These are phyloP conservation scores for Rhadinocentrus ornatus DNA, from an alignment of 2,797 vertebrate genomes.

Conservation along the genomic window DNA sequence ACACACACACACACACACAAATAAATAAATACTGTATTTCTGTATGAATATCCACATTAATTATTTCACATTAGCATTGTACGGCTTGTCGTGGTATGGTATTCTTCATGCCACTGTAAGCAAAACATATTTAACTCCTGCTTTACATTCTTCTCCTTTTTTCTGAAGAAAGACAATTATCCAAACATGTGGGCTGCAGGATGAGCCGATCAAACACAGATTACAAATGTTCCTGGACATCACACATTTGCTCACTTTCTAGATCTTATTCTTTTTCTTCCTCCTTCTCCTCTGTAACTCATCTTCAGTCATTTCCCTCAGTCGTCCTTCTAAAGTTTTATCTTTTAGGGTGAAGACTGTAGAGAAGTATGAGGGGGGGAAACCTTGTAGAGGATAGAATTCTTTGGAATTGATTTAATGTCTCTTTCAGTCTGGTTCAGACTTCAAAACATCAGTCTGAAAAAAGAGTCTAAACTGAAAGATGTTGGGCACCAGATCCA, in stretches of 20 bases:
- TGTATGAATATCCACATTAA: neutral
- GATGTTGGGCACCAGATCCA: neutral
- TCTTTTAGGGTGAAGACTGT: neutral
- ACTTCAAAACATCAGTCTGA: neutral
- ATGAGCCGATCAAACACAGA: neutral
- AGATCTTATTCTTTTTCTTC: neutral
- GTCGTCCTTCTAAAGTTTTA: neutral
- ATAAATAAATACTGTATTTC: too few relatives aligned
- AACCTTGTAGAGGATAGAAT: neutral
- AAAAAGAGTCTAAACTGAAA: neutral
- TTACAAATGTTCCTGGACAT: neutral
- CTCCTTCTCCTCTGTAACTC: neutral
- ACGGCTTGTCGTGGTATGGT: neutral
- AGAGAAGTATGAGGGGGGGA: neutral
- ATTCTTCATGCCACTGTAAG: neutral
- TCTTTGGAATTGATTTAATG: neutral
- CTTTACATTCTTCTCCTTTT: neutral
- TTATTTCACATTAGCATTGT: neutral
- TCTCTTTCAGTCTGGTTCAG: neutral
- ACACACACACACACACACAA: too few relatives aligned
- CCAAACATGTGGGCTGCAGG: neutral
- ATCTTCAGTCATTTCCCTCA: conserved; percentile 1
- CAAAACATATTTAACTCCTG: conserved; percentile 2
- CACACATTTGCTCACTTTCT: neutral
- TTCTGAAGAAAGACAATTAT: neutral